Conservation (phyloP, 2,797 vertebrate genomes). For the Acipenser transmontanus region DNA sequence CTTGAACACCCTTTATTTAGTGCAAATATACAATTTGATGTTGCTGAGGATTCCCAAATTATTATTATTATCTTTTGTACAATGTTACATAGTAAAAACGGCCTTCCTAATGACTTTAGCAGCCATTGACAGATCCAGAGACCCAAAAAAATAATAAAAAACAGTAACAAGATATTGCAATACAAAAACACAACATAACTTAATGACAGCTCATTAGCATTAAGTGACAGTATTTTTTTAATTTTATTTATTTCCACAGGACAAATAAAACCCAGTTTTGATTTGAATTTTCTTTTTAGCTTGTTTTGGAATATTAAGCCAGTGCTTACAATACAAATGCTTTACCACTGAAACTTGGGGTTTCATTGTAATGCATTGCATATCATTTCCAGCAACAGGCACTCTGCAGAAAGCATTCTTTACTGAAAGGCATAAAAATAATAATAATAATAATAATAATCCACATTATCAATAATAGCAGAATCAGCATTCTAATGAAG, state of each 20-base stretch:
- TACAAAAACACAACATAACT: conserved; percentile 73
- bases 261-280: conserved; percentile 41
- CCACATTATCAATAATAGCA: conserved; percentile 7
- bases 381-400: conserved; percentile 32
- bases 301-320: conserved; percentile 34
- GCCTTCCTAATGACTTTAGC: conserved; percentile 42
- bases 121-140: conserved; percentile 52
- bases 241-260: conserved; percentile 58
- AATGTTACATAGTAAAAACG: conserved; percentile 82
- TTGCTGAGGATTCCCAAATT: conserved; percentile 68
- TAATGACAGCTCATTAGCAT: conserved; percentile 79
- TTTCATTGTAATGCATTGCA: conserved; percentile 38
- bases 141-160: conserved; percentile 36
- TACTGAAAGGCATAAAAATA: conserved; percentile 39
- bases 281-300: conserved; percentile 49
- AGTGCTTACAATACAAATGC: conserved; percentile 31
- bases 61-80: conserved; percentile 72
- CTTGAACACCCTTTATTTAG: conserved; percentile 73
- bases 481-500: conserved; percentile 22
- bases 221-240: conserved; percentile 66
- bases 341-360: conserved; percentile 21
- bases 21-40: conserved; percentile 79
- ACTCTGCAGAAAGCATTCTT: conserved; percentile 28
- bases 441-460: conserved; percentile 17
- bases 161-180: conserved; percentile 54